Conservation (phyloP, 2,113 vertebrate genomes). For the Rhabdornis inornatus region DNA sequence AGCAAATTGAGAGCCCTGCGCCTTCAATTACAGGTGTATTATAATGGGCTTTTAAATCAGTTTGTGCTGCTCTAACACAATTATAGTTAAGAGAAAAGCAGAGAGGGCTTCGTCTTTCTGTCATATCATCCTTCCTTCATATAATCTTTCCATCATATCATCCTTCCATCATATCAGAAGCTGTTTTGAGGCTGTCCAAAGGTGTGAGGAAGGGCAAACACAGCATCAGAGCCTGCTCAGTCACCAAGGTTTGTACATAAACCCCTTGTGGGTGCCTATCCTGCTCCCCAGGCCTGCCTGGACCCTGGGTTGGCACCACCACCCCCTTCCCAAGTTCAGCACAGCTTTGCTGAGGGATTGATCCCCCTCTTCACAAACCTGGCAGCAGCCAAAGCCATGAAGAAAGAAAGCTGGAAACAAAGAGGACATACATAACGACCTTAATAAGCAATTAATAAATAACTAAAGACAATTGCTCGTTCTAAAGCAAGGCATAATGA, state of each 20-base stretch:
- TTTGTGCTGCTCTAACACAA: neutral
- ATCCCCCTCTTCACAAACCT: neutral
- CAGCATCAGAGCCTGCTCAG: neutral
- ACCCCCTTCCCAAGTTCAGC: accelerated
- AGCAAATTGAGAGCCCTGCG: neutral
- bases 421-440: slow-evolving; percentile 17
- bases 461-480: slow-evolving; percentile 58
- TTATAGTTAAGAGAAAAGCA: neutral
- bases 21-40: neutral
- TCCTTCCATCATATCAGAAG: neutral
- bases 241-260: neutral
- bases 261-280: accelerated
- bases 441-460: slow-evolving; percentile 69
- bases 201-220: neutral
- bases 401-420: slow-evolving; percentile 3
- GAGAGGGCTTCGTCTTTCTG: neutral
- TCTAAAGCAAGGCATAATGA: slow-evolving; percentile 56
- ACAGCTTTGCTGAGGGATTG: neutral
- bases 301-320: neutral
- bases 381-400: neutral
- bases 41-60: slow-evolving; percentile 13
- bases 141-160: neutral
- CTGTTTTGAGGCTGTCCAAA: neutral
- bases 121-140: neutral
- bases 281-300: neutral